phyloP scores from a whole-genome alignment of 2,113 vertebrate species.

The Burhinus oedicnemus region DNA sequence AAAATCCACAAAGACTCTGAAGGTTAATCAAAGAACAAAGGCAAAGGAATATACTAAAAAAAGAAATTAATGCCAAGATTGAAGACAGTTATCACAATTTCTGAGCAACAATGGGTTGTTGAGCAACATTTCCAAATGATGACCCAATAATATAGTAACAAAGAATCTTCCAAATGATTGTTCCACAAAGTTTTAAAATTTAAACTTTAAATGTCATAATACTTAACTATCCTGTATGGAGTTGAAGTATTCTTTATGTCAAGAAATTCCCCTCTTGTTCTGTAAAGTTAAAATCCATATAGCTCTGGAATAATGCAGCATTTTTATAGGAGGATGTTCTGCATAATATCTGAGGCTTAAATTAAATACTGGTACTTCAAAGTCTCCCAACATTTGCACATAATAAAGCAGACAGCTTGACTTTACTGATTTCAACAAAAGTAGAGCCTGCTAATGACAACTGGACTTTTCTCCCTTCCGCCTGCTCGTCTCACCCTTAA shows the following conservation, averaged over 20 bases:
- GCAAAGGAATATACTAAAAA: not conserved
- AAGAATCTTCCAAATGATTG: not conserved
- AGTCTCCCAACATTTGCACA: not conserved
- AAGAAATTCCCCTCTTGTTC: not conserved
- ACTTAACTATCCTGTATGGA: not conserved
- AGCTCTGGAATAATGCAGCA: not conserved
- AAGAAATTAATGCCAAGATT: conserved; percentile 27
- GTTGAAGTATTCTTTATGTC: not conserved
- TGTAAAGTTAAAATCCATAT: not conserved
- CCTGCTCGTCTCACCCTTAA: not conserved
- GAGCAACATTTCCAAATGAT: not conserved
- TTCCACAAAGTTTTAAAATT: not conserved
- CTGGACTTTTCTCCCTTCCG: not conserved
- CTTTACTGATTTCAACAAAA: not conserved
- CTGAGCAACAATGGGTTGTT: not conserved
- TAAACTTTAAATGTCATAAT: not conserved
- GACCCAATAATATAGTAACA: not conserved
- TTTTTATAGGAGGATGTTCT: not conserved
- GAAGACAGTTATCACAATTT: not conserved
- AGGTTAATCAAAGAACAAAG: not conserved
- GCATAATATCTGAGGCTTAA: not conserved
- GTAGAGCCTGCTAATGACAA: not conserved
- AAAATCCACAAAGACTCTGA: not conserved
- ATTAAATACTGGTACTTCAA: not conserved
- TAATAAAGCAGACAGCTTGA: not conserved